These are phyloP conservation scores for Enteromius afrohamiltoni DNA, from an alignment of 2,797 vertebrate genomes.

Conservation along the genomic window DNA sequence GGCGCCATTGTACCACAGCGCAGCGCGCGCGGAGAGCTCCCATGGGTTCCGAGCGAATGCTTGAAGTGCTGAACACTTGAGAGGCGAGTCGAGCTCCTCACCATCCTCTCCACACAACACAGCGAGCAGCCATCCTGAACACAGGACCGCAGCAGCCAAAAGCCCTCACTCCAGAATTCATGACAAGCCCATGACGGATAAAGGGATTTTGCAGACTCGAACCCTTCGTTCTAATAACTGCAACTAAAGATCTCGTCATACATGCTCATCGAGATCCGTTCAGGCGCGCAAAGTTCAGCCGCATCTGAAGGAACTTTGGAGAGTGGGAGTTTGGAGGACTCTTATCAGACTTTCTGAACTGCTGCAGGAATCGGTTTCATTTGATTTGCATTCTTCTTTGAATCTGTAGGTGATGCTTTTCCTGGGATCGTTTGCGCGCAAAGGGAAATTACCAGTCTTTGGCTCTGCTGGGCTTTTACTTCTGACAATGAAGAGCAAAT, in stretches of 20 bases:
- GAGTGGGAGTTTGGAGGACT: constrained; percentile 47
- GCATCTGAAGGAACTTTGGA: constrained; percentile 49
- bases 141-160: constrained; percentile 38
- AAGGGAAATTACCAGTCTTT: constrained; percentile 72
- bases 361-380: constrained; percentile 22
- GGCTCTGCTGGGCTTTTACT: constrained; percentile 66
- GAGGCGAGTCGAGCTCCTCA: constrained; percentile 51
- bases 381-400: constrained; percentile 26
- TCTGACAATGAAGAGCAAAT: constrained; percentile 80
- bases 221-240: constrained; percentile 10
- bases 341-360: constrained; percentile 38
- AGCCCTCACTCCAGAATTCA: constrained; percentile 1
- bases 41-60: constrained; percentile 41
- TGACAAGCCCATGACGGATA: constrained; percentile 37
- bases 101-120: constrained; percentile 50
- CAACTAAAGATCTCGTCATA: constrained; percentile 38
- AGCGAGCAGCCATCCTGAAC: constrained; percentile 42
- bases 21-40: neutral
- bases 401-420: constrained; percentile 60
- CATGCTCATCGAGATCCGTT: constrained; percentile 31
- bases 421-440: constrained; percentile 59
- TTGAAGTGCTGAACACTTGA: constrained; percentile 54
- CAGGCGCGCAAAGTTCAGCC: constrained; percentile 42
- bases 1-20: constrained; percentile 37
- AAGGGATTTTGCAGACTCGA: constrained; percentile 38